phyloP scores from a whole-genome alignment of 2,113 vertebrate genomes.

The Ancistrus triradiatus region DNA sequence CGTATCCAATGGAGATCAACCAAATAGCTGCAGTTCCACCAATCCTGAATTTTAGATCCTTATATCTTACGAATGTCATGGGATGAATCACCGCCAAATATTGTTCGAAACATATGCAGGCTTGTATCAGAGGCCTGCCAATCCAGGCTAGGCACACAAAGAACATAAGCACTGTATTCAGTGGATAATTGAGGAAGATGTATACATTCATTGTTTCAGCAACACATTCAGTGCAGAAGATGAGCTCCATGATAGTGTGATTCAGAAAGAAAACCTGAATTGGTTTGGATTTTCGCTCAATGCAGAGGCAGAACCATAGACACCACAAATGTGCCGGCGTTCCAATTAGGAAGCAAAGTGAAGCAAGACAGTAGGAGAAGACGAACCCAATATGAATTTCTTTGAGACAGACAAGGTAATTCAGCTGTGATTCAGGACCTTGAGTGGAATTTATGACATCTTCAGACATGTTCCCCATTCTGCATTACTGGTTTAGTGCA shows the following conservation, averaged over 20 bases:
- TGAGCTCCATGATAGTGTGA: conserved; percentile 23
- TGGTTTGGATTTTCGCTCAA: conserved; percentile 11
- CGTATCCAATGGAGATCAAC: neutral
- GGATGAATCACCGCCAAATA: conserved; percentile 38
- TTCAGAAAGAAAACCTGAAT: conserved; percentile 21
- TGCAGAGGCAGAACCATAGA: conserved; percentile 14
- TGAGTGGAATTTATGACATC: neutral
- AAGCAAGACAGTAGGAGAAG: neutral
- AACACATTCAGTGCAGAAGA: conserved; percentile 3
- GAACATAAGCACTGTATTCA: neutral
- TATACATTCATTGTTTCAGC: neutral
- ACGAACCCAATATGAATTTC: neutral
- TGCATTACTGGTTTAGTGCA: too few relatives aligned
- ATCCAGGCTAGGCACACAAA: conserved; percentile 10
- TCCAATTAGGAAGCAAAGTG: conserved; percentile 22
- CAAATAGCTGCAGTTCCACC: neutral
- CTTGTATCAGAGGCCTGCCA: conserved; percentile 24
- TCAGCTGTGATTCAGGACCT: neutral
- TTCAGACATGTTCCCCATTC: neutral
- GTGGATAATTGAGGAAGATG: neutral
- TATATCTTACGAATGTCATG: conserved; percentile 28
- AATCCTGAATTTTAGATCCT: conserved; percentile 24
- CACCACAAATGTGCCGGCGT: conserved; percentile 20
- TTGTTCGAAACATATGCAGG: conserved; percentile 25
- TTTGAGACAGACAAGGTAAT: neutral